Evolutionary conservation across 2,113 vertebrate genomes (phyloP).

Genomic region (Chrysemys picta): DNA sequence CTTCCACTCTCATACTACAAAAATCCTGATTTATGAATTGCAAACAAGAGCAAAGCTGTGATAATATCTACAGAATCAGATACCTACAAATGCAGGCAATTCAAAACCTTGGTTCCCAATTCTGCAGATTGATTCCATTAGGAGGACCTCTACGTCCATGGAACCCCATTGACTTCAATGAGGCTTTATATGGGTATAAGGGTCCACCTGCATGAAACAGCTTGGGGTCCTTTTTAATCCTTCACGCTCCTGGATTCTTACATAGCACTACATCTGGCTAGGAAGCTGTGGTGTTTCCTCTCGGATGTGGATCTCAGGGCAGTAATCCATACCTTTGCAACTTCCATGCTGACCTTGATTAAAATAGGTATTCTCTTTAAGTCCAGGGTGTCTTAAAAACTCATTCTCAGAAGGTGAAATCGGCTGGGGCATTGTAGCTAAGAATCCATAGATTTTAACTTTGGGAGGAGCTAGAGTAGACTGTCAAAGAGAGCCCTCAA

Average conservation of each 20-base stretch:
- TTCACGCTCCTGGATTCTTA: not conserved
- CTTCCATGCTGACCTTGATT: not conserved
- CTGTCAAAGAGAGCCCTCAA: conserved; percentile 16
- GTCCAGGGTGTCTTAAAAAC: not conserved
- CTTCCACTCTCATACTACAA: not conserved
- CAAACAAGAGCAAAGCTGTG: not conserved
- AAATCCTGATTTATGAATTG: not conserved
- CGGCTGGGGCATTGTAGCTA: not conserved
- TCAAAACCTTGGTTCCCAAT: not conserved
- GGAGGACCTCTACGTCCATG: not conserved
- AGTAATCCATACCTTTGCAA: not conserved
- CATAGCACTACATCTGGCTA: not conserved
- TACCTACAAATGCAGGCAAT: not conserved
- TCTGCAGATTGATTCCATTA: not conserved
- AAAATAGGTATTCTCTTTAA: rapidly evolving
- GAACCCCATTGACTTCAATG: not conserved
- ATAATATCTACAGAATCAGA: not conserved
- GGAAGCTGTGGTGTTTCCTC: not conserved
- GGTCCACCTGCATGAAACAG: not conserved
- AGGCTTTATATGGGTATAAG: not conserved
- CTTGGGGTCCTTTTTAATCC: not conserved
- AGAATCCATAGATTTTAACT: not conserved
- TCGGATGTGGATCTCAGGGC: too few species aligned
- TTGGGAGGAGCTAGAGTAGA: conserved; percentile 19
- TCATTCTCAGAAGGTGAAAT: not conserved